Conservation (phyloP, 2,797 vertebrate species). For the Adelosebastes latens region DNA sequence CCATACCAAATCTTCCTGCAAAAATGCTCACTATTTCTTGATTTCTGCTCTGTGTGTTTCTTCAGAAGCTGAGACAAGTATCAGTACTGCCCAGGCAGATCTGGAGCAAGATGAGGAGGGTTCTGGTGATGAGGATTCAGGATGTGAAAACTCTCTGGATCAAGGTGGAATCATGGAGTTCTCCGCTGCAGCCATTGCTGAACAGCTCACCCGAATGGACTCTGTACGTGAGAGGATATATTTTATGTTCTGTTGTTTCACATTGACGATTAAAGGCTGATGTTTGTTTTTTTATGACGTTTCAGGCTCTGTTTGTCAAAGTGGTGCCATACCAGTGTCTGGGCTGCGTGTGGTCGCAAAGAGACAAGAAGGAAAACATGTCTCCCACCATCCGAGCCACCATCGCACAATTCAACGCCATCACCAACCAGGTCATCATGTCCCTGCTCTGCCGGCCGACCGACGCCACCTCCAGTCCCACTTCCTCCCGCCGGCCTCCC, state of each 20-base stretch:
- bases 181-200: conserved; percentile 77
- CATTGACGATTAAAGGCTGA: not conserved
- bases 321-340: conserved; percentile 88
- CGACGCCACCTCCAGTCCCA: conserved; percentile 62
- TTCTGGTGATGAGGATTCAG: conserved; percentile 69
- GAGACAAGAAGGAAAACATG: conserved; percentile 86
- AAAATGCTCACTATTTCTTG: not conserved
- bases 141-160: conserved; percentile 53
- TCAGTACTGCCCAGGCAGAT: conserved; percentile 6
- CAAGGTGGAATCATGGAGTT: conserved; percentile 81
- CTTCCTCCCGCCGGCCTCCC: conserved; percentile 55
- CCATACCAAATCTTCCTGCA: not conserved
- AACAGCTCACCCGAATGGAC: conserved; percentile 86
- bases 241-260: not conserved
- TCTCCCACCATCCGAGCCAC: conserved; percentile 89
- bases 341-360: conserved; percentile 90
- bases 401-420: conserved; percentile 87
- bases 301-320: conserved; percentile 85
- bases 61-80: conserved; percentile 47
- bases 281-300: not conserved
- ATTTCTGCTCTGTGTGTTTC: not conserved
- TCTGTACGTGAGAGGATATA: conserved; percentile 63
- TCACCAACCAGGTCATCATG: conserved; percentile 86
- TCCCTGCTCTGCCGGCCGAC: conserved; percentile 79
- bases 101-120: conserved; percentile 43